Percentiles rank a stretch among this genome's conserved stretches.
Evolutionary conservation across 1,140 invertebrate genomes (phyloP).

Genomic region (Drosophila pruinosa): DNA sequence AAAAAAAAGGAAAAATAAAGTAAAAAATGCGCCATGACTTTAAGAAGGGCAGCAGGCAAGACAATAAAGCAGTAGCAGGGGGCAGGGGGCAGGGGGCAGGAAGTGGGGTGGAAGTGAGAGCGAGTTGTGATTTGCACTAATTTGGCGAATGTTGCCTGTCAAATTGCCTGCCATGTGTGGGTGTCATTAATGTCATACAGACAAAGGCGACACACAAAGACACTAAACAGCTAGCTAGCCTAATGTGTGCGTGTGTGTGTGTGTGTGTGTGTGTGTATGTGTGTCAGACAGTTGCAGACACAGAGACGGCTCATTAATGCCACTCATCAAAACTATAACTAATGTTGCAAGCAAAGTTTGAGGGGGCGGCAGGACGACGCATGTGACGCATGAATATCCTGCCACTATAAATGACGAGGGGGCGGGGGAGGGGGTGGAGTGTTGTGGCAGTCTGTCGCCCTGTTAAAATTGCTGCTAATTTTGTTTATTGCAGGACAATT

Average conservation of each 20-base stretch:
- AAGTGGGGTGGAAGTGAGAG: neutral
- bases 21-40: constrained; percentile 24
- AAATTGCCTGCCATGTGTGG: constrained; percentile 77
- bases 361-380: constrained; percentile 10
- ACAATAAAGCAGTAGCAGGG: neutral
- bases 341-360: constrained; percentile 46
- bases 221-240: constrained; percentile 14
- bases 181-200: constrained; percentile 75
- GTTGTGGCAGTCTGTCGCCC: constrained; percentile 7
- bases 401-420: constrained; percentile 61
- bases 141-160: constrained; percentile 75
- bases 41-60: constrained; percentile 4
- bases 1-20: neutral
- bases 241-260: neutral
- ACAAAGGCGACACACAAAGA: constrained; percentile 42
- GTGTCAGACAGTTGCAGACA: constrained; percentile 57
- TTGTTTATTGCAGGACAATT: constrained; percentile 82
- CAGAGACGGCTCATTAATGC: constrained; percentile 78
- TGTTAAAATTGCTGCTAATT: constrained; percentile 79
- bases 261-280: neutral
- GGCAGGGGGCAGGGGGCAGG: neutral
- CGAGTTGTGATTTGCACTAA: constrained; percentile 71
- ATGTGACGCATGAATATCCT: constrained; percentile 60
- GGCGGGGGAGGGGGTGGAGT: neutral
- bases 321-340: constrained; percentile 81